phyloP scores from a whole-genome alignment of 2,113 vertebrate species.

The Ptilonorhynchus violaceus region DNA sequence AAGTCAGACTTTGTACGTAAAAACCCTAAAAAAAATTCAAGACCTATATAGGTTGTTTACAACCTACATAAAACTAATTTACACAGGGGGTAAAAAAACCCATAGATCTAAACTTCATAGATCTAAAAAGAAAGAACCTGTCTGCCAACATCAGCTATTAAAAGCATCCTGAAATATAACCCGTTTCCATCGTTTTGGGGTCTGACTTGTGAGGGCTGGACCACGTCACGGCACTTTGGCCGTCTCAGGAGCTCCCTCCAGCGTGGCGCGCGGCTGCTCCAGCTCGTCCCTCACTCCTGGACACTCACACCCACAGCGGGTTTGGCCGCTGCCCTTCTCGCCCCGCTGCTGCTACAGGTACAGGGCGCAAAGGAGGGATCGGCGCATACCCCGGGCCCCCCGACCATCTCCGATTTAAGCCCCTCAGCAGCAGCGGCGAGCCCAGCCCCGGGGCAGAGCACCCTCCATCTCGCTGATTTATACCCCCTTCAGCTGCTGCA shows the following conservation, averaged over 20 bases:
- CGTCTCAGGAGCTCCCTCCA: conserved; percentile 25
- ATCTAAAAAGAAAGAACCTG: neutral
- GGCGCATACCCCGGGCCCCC: rapidly evolving
- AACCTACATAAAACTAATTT: neutral
- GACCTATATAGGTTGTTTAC: neutral
- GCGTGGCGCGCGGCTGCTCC: neutral
- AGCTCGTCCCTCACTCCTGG: rapidly evolving
- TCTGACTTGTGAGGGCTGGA: neutral
- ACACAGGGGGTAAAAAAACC: neutral
- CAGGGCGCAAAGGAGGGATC: neutral
- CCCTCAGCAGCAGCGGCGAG: neutral
- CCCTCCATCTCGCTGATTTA: neutral
- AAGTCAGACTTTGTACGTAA: neutral
- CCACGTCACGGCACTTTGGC: rapidly evolving
- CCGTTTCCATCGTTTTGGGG: neutral
- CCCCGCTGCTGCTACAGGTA: neutral
- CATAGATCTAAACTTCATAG: neutral
- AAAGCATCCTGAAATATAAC: neutral
- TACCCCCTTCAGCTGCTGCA: neutral
- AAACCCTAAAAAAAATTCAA: neutral
- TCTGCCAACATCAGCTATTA: neutral
- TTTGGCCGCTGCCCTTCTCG: neutral
- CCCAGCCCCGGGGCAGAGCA: neutral
- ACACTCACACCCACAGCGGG: neutral
- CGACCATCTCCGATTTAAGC: rapidly evolving